Base-by-base conservation (phyloP, 2,888 invertebrate genomes). In the Isoperla grammatica region DNA sequence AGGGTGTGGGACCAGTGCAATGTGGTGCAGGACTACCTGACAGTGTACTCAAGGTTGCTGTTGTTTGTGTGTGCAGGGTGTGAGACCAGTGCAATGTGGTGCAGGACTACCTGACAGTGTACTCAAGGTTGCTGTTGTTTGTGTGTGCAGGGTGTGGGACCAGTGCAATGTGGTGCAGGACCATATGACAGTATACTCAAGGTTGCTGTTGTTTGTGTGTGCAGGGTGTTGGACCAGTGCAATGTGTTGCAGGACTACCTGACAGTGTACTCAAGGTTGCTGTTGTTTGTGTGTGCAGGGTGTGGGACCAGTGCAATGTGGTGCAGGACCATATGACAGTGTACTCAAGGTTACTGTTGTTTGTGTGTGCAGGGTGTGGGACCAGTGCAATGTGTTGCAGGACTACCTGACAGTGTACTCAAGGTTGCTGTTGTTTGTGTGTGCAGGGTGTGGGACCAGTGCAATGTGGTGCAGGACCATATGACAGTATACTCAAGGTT, bases 1-100 rank as follows among this genome's bases (percentile, higher is more conserved):
- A 88, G 87, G 73, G 85, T 88, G 61, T 88, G 88, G 86, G 87
- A 88, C 74, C 86, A 87, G 73, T 89, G 88, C 74, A 87, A 88
- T 72, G 83, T 86, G 67, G 87, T 87, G 61, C 88, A 88, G 73
- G 90, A 90, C 74, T 88, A 87, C 72, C 76, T 90, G 65, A 87
- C 88, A 35, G 86, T 90, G 57, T 86, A 87, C 5, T 29, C 8
- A 4, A 29, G 8, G 5, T 4, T 29, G 4, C 8, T 4, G 4
- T 29, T 78, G 90, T 29, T 29, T 29, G 29, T 29, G 8, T 29
- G 29, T 29, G 29, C 29, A 29, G 29, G 29, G 29, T 29, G 29
- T 29, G 29, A 8, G 29, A 29, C 29, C 29, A 29, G 29, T 29
- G 29, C 29, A 29, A 29, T 8, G 29, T 29, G 29, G 29, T 29